These are phyloP conservation scores for Megastigmus dorsalis DNA, from an alignment of 2,888 invertebrate genomes.

Conservation along the genomic window DNA sequence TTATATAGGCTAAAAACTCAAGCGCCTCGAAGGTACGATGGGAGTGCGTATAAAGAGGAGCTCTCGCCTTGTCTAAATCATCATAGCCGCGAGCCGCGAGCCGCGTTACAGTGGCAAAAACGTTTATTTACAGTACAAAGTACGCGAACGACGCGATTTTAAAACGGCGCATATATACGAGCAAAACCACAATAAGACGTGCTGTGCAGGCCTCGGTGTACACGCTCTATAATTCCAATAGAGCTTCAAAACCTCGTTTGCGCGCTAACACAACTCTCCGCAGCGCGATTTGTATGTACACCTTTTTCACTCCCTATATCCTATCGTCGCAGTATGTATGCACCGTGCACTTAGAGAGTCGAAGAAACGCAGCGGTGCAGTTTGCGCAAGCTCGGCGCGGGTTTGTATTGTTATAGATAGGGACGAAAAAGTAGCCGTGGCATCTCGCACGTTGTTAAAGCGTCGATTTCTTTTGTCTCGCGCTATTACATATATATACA, in stretches of 20 bases:
- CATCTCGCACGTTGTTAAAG: slow-evolving; percentile 6
- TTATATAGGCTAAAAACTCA: too few species aligned
- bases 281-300: too few species aligned
- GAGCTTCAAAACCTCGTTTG: neutral
- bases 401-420: too few species aligned
- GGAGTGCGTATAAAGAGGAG: too few species aligned
- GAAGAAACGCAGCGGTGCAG: slow-evolving; percentile 8
- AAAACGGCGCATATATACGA: slow-evolving; percentile 7
- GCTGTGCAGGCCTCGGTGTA: neutral
- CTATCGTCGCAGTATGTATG: too few species aligned
- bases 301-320: too few species aligned
- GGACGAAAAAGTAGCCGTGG: slow-evolving; percentile 25
- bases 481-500: too few species aligned
- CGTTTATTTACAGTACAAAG: slow-evolving; percentile 28
- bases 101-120: slow-evolving; percentile 7
- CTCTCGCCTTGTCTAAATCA: neutral
- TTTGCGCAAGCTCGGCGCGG: neutral
- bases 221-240: slow-evolving; percentile 12
- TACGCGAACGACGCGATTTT: neutral
- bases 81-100: neutral
- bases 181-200: too few species aligned
- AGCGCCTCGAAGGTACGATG: too few species aligned
- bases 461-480: slow-evolving; percentile 8
- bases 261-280: too few species aligned
- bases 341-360: neutral